Base-by-base conservation (phyloP, 2,888 invertebrate species). In the Eretmocerus hayati region DNA sequence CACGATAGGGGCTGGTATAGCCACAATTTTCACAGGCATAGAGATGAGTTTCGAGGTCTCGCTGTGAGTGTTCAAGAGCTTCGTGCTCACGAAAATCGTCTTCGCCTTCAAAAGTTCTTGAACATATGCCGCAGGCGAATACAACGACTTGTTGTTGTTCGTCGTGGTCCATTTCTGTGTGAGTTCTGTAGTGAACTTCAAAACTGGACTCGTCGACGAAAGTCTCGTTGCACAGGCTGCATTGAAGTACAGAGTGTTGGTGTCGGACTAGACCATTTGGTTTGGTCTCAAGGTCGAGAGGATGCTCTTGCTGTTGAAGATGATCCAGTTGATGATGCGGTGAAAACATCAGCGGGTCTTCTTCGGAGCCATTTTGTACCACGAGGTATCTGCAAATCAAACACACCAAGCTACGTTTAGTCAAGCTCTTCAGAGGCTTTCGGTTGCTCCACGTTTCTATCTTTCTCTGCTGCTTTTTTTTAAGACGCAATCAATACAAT, bases 371-470 rank as follows among this genome's bases (percentile, higher is more conserved):
- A 6, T 9, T 26, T 60, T 68, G 68, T 58, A 65, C 52, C 53
- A 66, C 63, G 65, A 61, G 66, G 64, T 65, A 71, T 69, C 70
- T 71, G 70, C 50, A 70, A 70, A 69, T 59, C n/a, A n/a, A n/a
- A n/a, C n/a, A n/a, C n/a, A n/a, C n/a, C n/a, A n/a, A n/a, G n/a
- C n/a, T n/a, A n/a, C n/a, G n/a, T n/a, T n/a, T n/a, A n/a, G n/a
- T n/a, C n/a, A n/a, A n/a, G n/a, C n/a, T n/a, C n/a, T n/a, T n/a
- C n/a, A n/a, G n/a, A n/a, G n/a, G n/a, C n/a, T n/a, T n/a, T n/a
- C n/a, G n/a, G n/a, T n/a, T n/a, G n/a, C n/a, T n/a, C n/a, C n/a
- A n/a, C n/a, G n/a, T n/a, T n/a, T n/a, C n/a, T n/a, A n/a, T n/a
- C n/a, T n/a, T n/a, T n/a, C n/a, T n/a, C n/a, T n/a, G n/a, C n/a